Evolutionary conservation across 2,888 invertebrate species (phyloP).

Genomic region (Caenorhabditis sp.): DNA sequence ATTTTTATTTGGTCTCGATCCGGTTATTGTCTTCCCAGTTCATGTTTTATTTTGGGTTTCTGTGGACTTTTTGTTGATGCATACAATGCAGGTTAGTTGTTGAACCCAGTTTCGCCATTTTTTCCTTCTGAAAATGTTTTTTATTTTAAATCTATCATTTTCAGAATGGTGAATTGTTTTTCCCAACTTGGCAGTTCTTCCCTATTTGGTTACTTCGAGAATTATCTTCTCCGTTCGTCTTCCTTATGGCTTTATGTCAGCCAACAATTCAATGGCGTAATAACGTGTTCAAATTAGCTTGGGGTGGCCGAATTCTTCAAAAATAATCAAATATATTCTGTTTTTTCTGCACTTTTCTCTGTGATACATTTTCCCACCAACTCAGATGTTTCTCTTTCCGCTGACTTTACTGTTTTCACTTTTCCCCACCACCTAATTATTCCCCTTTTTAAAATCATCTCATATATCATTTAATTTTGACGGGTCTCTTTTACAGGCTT

Average conservation of each 20-base stretch:
- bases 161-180: slow-evolving; percentile 79
- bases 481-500: neutral
- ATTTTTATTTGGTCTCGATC: slow-evolving; percentile 85
- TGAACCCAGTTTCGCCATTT: neutral
- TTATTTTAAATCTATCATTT: neutral
- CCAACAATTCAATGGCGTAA: slow-evolving; percentile 89
- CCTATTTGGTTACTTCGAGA: slow-evolving; percentile 94
- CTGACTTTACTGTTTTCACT: neutral
- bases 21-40: slow-evolving; percentile 82
- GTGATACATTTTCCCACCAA: neutral
- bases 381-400: slow-evolving; percentile 3
- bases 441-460: neutral
- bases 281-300: slow-evolving; percentile 86
- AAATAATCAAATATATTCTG: slow-evolving; percentile 1
- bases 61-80: slow-evolving; percentile 90
- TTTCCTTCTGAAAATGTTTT: too few species aligned
- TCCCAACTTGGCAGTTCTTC: slow-evolving; percentile 92
- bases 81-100: slow-evolving; percentile 80
- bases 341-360: neutral
- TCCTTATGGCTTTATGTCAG: slow-evolving; percentile 85
- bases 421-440: neutral
- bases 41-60: slow-evolving; percentile 94
- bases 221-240: slow-evolving; percentile 85
- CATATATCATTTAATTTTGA: neutral
- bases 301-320: slow-evolving; percentile 80